Evolutionary conservation across 2,888 invertebrate species (phyloP).

Genomic region (Aphidoletes aphidimyza): DNA sequence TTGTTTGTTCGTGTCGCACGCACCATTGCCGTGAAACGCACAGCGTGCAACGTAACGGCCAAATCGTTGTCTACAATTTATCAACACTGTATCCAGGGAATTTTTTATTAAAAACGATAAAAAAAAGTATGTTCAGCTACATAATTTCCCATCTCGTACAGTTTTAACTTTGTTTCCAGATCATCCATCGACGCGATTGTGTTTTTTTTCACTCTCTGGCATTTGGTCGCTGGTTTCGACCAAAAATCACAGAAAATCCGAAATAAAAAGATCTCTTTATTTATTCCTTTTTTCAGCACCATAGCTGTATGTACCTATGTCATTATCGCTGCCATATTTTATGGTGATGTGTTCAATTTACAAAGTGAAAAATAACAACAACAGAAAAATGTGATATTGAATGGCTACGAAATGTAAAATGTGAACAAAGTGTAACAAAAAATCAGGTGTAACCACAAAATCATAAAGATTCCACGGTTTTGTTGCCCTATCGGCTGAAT

Average conservation of each 20-base stretch:
- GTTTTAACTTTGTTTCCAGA: background rate
- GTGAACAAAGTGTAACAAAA: background rate
- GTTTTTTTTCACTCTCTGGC: background rate
- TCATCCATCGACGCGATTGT: background rate
- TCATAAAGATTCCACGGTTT: background rate
- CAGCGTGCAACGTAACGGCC: background rate
- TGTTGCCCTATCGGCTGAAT: background rate
- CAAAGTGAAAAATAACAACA: background rate
- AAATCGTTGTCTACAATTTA: conserved; percentile 11
- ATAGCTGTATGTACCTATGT: background rate
- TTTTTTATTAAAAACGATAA: conserved; percentile 23
- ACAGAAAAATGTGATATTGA: background rate
- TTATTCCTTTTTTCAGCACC: background rate
- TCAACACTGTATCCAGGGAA: conserved; percentile 16
- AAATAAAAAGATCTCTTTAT: background rate
- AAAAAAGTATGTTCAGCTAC: background rate
- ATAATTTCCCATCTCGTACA: background rate
- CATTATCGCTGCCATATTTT: background rate
- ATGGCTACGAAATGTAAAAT: background rate
- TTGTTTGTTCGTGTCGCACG: conserved; percentile 10
- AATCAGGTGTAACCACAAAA: conserved; percentile 11
- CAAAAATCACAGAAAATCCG: too few species aligned
- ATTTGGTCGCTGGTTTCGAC: background rate
- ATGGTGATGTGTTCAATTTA: background rate
- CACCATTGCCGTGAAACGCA: background rate